Base-by-base conservation (phyloP, 2,888 invertebrate genomes). In the Diplolepis rosae region DNA sequence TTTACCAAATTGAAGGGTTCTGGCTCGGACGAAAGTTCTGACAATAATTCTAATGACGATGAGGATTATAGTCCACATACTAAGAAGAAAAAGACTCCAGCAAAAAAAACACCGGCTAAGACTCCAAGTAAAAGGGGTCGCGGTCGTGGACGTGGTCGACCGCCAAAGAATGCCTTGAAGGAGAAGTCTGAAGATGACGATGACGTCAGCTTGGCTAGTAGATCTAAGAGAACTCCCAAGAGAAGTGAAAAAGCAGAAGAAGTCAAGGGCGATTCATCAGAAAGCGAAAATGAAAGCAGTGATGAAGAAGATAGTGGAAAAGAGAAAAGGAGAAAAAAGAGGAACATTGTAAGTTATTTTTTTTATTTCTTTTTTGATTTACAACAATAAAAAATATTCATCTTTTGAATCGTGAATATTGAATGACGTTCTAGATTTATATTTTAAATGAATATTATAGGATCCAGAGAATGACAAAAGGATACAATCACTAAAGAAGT, bases 41-140 rank as follows among this genome's bases (percentile, higher is more conserved):
- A 80, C 5, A 81, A 84, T 69, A 78, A 82, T 67, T 79, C 80
- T 48, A 84, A 87, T 1, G 83, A 84, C n/a, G 81, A 83, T 70
- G 85, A 88, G 69, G 87, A 87, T 77, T 85, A 86, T 32, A 86
- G 79, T 77, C 85, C 87, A n/a, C 73, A 77, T 13, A 74, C 77
- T 11, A 84, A 81, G 50, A 85, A 82, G 69, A 88, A 82, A 72
- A 52, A 75, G 15, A 13, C 73, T 1, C 51, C 76, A 1, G 77
- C 72, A 3, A 83, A 80, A 35, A 84, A 76, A 69, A 48, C 70
- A 13, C 51, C 74, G 0, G 82, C 83, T 71, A 54, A 78, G 9
- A 39, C 77, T 0, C 81, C 80, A 45, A 77, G 67, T 42, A 82
- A 75, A 76, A 81, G 66, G 70, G 83, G 79, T 39, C 72, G 71